These are phyloP conservation scores for Dolomedes plantarius DNA, from an alignment of 2,888 invertebrate genomes.

Conservation along the genomic window DNA sequence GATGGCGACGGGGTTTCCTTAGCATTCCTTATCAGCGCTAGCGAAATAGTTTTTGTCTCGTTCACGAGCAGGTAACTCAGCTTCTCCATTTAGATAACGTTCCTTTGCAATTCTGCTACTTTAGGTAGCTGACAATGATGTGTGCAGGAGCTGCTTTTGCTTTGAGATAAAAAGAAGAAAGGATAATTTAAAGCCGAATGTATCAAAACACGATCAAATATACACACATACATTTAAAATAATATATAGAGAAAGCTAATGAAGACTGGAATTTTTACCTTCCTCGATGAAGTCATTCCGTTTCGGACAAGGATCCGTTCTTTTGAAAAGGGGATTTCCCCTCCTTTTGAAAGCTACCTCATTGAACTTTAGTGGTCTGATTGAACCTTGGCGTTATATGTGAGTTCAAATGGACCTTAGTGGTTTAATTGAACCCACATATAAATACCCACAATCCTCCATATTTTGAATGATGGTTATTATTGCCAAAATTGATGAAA, in stretches of 20 bases:
- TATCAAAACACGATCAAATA: background rate
- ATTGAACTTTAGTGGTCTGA: too few species aligned
- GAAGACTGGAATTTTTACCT: too few species aligned
- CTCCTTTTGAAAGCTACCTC: too few species aligned
- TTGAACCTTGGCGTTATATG: too few species aligned
- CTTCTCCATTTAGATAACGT: conserved; percentile 21
- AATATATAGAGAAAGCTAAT: background rate
- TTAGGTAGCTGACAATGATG: conserved; percentile 9
- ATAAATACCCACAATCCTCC: too few species aligned
- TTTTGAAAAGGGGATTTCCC: too few species aligned
- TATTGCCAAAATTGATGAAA: too few species aligned
- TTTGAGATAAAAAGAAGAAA: background rate
- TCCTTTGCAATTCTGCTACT: background rate
- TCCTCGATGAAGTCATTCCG: too few species aligned
- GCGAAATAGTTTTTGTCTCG: background rate
- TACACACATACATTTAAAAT: background rate
- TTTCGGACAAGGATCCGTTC: too few species aligned
- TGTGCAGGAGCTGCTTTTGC: background rate
- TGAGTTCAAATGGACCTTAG: too few species aligned
- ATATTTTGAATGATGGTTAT: too few species aligned
- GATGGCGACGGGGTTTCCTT: background rate
- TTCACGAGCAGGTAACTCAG: conserved; percentile 14
- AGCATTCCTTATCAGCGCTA: background rate
- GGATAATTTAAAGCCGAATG: background rate
- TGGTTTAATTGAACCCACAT: too few species aligned